A percentile compares a stretch with the other conserved stretches of the same genome.
Evolutionary conservation across 2,888 invertebrate species (phyloP).

Genomic region (Perithous albicinctus): DNA sequence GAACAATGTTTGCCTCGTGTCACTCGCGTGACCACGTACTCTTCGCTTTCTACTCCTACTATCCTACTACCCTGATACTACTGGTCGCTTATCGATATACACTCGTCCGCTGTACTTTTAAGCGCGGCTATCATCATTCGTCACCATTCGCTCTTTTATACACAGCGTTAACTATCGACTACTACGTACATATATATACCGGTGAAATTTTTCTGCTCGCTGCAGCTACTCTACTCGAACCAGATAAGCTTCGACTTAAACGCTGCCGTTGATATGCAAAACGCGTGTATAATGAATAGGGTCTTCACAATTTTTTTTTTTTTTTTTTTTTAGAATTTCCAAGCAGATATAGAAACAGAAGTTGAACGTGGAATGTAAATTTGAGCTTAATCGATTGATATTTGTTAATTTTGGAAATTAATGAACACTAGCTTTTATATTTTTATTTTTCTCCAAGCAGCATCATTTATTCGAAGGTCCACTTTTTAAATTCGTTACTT

Average conservation of each 20-base stretch:
- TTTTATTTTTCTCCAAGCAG: too few species aligned
- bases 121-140: not conserved
- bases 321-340: too few species aligned
- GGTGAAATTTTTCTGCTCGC: not conserved
- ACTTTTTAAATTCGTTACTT: too few species aligned
- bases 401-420: too few species aligned
- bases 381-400: too few species aligned
- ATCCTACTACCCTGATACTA: constrained; percentile 46
- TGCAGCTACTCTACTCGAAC: not conserved
- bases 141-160: not conserved
- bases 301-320: too few species aligned
- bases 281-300: not conserved
- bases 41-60: not conserved
- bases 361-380: too few species aligned
- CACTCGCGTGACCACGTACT: constrained; percentile 19
- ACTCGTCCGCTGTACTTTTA: constrained; percentile 19
- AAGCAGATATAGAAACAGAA: too few species aligned
- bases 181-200: not conserved
- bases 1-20: constrained; percentile 54
- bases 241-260: not conserved
- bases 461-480: too few species aligned
- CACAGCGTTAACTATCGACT: too few species aligned
- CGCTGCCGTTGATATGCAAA: not conserved
- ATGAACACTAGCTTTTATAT: too few species aligned
- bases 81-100: constrained; percentile 28